Conservation (phyloP, 2,797 vertebrate genomes). For the Lagocephalus sceleratus region DNA sequence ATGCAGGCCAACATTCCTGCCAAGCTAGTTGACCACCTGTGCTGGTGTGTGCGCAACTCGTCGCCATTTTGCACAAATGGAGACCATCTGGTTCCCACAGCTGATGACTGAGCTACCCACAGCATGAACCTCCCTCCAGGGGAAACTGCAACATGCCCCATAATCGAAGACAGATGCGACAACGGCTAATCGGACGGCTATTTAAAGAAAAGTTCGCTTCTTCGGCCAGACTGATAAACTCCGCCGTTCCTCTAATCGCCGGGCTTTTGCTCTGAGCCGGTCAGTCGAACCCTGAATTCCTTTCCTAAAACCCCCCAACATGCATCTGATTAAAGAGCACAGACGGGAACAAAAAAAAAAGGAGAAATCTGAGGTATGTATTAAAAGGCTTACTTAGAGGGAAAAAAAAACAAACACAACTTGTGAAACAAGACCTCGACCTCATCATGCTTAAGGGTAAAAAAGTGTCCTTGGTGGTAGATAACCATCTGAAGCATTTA, state of each 20-base stretch:
- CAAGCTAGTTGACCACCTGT: conserved; percentile 60
- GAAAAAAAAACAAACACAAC: conserved; percentile 16
- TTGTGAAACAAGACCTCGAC: conserved; percentile 17
- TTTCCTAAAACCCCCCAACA: conserved; percentile 46
- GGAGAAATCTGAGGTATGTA: conserved; percentile 25
- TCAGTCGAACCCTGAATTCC: conserved; percentile 32
- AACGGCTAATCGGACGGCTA: conserved; percentile 50
- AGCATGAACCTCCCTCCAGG: conserved; percentile 65
- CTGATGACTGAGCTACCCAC: conserved; percentile 71
- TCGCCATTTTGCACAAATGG: conserved; percentile 63
- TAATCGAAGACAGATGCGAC: conserved; percentile 74
- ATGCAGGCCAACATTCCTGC: conserved; percentile 47
- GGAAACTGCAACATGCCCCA: conserved; percentile 53
- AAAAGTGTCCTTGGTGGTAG: conserved; percentile 15
- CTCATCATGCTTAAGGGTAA: conserved; percentile 3
- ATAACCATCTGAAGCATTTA: conserved; percentile 25
- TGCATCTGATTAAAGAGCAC: conserved; percentile 34
- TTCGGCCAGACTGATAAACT: conserved; percentile 54
- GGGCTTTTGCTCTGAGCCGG: conserved; percentile 38
- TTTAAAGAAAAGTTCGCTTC: conserved; percentile 58
- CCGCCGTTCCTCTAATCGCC: conserved; percentile 52
- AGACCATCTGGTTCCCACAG: conserved; percentile 76
- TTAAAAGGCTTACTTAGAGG: conserved; percentile 19
- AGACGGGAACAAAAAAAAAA: conserved; percentile 38
- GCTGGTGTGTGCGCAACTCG: conserved; percentile 30